phyloP scores from a whole-genome alignment of 92 coral and sea anemone genomes.

The Parazoanthus swiftii region DNA sequence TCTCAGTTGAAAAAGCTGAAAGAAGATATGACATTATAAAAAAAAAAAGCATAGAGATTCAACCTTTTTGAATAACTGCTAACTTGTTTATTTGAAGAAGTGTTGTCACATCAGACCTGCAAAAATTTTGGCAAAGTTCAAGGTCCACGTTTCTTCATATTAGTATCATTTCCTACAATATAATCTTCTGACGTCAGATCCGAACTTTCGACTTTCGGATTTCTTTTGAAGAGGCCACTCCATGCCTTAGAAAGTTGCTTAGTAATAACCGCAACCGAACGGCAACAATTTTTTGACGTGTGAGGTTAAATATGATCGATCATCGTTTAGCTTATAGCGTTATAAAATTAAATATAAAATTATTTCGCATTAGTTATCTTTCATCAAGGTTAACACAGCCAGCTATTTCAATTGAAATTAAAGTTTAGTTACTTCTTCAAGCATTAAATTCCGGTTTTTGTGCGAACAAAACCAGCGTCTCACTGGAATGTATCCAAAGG shows the following conservation, averaged over 20 bases:
- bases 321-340: too few species aligned
- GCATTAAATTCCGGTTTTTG: too few species aligned
- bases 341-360: too few species aligned
- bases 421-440: too few species aligned
- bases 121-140: not conserved
- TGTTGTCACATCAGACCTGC: not conserved
- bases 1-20: not conserved
- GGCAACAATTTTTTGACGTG: conserved; percentile 19
- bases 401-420: too few species aligned
- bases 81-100: not conserved
- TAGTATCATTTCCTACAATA: not conserved
- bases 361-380: too few species aligned
- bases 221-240: not conserved
- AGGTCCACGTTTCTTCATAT: not conserved
- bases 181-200: not conserved
- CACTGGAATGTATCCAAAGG: too few species aligned
- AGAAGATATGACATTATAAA: not conserved
- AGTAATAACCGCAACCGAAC: not conserved
- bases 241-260: not conserved
- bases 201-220: not conserved
- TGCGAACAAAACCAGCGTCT: too few species aligned
- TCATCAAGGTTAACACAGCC: too few species aligned
- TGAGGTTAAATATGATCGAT: not conserved
- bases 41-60: not conserved
- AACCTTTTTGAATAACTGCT: not conserved